Evolutionary conservation across 2,888 invertebrate species (phyloP).

Genomic region (Alentia gelatinosa): DNA sequence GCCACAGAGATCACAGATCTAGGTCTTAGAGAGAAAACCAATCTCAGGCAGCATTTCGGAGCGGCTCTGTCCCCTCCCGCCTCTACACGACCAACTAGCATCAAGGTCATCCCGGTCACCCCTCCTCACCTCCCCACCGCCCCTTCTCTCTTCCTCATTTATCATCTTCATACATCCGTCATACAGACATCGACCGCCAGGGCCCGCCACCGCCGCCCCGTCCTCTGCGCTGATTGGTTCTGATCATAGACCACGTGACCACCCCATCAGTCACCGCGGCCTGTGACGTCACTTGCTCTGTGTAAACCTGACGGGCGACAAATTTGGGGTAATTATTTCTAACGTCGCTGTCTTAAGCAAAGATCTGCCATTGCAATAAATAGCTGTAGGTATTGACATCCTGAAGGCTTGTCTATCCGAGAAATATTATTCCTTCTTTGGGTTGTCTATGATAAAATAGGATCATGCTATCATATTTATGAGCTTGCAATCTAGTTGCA

Average conservation of each 20-base stretch:
- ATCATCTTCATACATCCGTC: background rate
- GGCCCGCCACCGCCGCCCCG: background rate
- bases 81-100: background rate
- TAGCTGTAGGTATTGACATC: no score
- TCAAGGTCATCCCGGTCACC: background rate
- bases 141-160: background rate
- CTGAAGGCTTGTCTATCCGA: no score
- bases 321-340: background rate
- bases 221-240: background rate
- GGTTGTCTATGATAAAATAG: no score
- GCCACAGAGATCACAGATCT: background rate
- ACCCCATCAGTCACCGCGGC: background rate
- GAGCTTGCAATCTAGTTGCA: no score
- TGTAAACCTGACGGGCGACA: background rate
- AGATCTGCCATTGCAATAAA: no score
- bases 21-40: background rate
- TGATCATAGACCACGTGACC: constrained; percentile 1
- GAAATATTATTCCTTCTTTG: no score
- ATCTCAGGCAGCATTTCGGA: background rate
- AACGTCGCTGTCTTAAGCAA: no score
- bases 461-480: no score
- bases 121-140: background rate
- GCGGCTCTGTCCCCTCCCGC: background rate
- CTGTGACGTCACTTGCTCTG: background rate
- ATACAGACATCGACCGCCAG: background rate